Evolutionary conservation across 2,797 vertebrate genomes (phyloP).

Genomic region (Buceros bicornis): DNA sequence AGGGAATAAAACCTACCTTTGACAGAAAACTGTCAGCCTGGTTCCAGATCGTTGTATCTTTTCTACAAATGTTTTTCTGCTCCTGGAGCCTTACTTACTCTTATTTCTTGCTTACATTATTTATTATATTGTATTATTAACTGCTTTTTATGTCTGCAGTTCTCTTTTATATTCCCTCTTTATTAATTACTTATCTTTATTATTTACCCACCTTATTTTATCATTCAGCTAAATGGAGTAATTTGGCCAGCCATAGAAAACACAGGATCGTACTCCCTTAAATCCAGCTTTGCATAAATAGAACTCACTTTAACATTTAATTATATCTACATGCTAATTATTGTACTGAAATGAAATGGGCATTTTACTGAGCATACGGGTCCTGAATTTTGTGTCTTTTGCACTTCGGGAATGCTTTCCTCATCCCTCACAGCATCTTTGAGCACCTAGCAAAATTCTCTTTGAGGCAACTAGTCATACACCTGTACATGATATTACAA

Average conservation of each 20-base stretch:
- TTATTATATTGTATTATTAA: not conserved
- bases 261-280: not conserved
- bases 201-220: not conserved
- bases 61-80: not conserved
- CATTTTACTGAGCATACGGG: not conserved
- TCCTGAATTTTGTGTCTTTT: not conserved
- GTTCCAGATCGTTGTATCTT: not conserved
- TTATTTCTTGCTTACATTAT: not conserved
- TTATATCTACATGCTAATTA: not conserved
- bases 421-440: not conserved
- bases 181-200: too few species aligned
- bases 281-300: not conserved
- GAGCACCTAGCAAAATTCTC: not conserved
- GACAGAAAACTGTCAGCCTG: not conserved
- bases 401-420: not conserved
- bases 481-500: not conserved
- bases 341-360: not conserved
- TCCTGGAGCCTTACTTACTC: not conserved
- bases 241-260: not conserved
- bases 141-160: not conserved
- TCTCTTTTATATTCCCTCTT: not conserved
- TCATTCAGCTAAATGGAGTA: not conserved
- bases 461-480: not conserved
- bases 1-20: not conserved
- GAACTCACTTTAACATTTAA: not conserved